Evolutionary conservation across 2,888 invertebrate species (phyloP).

Genomic region (Laothoe populi): DNA sequence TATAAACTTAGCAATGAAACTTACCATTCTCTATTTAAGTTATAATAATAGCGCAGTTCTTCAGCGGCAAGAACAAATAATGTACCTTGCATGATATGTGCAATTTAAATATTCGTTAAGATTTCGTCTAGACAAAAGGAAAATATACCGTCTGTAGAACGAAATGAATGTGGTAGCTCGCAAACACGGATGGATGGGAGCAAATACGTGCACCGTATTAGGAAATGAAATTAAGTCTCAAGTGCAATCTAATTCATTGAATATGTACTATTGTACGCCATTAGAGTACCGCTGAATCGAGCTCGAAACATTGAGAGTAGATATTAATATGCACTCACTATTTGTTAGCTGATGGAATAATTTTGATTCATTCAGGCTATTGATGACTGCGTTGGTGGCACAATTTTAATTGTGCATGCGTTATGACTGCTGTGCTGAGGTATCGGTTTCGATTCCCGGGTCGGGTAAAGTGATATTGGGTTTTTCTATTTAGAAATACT

Average conservation of each 20-base stretch:
- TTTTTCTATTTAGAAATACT: no score
- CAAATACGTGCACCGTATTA: constrained; percentile 75
- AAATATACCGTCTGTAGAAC: constrained; percentile 76
- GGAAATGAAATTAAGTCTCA: constrained; percentile 81
- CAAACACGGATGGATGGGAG: constrained; percentile 76
- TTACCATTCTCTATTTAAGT: not conserved
- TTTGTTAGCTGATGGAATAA: constrained; percentile 42
- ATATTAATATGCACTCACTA: constrained; percentile 33
- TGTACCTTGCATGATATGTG: constrained; percentile 32
- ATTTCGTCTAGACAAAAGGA: constrained; percentile 84
- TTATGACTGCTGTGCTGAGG: no score
- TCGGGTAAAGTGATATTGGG: no score
- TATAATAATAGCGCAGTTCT: constrained; percentile 8
- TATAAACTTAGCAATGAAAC: constrained; percentile 8
- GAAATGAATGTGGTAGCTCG: constrained; percentile 72
- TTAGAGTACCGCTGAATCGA: constrained; percentile 36
- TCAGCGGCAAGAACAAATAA: constrained; percentile 12
- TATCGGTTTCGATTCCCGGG: no score
- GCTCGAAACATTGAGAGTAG: constrained; percentile 18
- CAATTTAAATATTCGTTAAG: constrained; percentile 82
- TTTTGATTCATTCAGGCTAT: constrained; percentile 32
- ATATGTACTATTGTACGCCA: constrained; percentile 50
- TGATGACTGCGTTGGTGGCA: no score
- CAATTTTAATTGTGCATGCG: no score
- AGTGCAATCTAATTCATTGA: constrained; percentile 66